phyloP scores from a whole-genome alignment of 2,888 invertebrate genomes.

The Cyclophora albipunctata region DNA sequence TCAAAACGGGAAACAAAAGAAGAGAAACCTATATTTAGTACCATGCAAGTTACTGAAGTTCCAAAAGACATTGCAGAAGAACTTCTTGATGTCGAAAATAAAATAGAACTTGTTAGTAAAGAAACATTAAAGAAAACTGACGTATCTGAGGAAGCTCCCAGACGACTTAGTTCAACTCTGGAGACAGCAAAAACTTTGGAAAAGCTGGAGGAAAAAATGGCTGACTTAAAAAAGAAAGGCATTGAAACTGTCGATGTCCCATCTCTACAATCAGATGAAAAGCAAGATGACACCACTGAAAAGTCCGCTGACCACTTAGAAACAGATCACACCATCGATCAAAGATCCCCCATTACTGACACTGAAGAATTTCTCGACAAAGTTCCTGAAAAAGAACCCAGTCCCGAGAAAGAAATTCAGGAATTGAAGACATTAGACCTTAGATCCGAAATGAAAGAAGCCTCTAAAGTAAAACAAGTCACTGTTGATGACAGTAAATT shows the following conservation, averaged over 20 bases:
- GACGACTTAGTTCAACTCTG: slow-evolving; percentile 39
- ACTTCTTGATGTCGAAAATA: not conserved
- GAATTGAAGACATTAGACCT: slow-evolving; percentile 3
- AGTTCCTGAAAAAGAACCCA: slow-evolving; percentile 42
- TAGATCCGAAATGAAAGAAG: not conserved
- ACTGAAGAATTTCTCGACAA: slow-evolving; percentile 33
- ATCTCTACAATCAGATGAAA: too few species aligned
- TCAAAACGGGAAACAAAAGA: slow-evolving; percentile 30
- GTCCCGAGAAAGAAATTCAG: slow-evolving; percentile 35
- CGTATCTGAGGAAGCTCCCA: slow-evolving; percentile 11
- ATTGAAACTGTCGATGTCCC: not conserved
- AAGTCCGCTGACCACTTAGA: not conserved
- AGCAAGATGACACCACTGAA: not conserved
- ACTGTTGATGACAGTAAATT: not conserved
- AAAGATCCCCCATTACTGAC: slow-evolving; percentile 22
- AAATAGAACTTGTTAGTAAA: not conserved
- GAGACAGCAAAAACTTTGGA: slow-evolving; percentile 62
- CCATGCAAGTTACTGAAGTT: not conserved
- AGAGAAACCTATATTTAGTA: slow-evolving; percentile 7
- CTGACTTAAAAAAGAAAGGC: slow-evolving; percentile 50
- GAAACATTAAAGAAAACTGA: not conserved
- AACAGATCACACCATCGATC: slow-evolving; percentile 33
- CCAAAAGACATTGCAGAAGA: not conserved
- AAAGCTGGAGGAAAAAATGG: slow-evolving; percentile 63
- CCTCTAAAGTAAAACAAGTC: slow-evolving; percentile 2